phyloP scores from a whole-genome alignment of 2,113 vertebrate genomes.

The Pogonocichla stellata region DNA sequence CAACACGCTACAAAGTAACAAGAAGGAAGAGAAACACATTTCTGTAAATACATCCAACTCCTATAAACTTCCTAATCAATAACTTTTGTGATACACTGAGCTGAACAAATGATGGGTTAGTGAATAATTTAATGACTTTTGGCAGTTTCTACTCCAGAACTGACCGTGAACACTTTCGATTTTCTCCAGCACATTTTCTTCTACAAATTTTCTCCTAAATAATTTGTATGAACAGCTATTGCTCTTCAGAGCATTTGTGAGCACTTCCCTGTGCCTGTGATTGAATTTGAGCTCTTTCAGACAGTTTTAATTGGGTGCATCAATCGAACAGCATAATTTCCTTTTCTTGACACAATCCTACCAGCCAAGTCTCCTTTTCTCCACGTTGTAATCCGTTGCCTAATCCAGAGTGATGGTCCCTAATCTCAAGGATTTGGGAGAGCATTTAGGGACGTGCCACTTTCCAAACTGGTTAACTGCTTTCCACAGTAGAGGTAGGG shows the following conservation, averaged over 20 bases:
- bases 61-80: background rate
- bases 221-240: background rate
- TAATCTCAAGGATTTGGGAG: background rate
- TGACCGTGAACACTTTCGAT: background rate
- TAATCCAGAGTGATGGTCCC: background rate
- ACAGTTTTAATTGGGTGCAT: background rate
- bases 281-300: background rate
- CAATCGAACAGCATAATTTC: background rate
- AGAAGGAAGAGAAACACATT: background rate
- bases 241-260: background rate
- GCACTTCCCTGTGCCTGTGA: background rate
- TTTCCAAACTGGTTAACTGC: background rate
- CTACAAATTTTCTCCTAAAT: background rate
- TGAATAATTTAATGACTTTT: conserved; percentile 31
- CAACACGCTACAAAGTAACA: background rate
- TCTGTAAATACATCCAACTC: background rate
- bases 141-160: background rate
- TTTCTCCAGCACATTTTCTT: background rate
- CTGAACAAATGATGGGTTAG: background rate
- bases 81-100: background rate
- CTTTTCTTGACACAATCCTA: background rate
- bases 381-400: background rate
- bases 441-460: background rate
- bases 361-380: background rate
- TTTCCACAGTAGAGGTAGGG: background rate